These are phyloP conservation scores for Metaphire vulgaris DNA, from an alignment of 1,140 invertebrate genomes.

Conservation along the genomic window DNA sequence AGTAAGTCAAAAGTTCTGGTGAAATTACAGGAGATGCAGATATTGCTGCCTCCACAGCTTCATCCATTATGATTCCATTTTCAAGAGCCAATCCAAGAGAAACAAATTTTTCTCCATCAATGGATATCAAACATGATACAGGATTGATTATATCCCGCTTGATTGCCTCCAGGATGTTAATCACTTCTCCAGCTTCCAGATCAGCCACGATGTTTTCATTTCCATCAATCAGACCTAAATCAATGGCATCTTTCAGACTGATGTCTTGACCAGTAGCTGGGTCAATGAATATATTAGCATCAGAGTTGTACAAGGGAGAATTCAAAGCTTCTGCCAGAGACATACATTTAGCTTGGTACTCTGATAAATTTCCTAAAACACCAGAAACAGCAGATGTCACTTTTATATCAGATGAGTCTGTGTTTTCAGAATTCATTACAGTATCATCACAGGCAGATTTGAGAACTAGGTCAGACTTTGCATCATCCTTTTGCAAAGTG, in stretches of 20 bases:
- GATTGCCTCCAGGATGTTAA: conserved; percentile 77
- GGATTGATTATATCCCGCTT: conserved; percentile 67
- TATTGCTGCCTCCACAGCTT: background rate
- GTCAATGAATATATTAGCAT: conserved; percentile 19
- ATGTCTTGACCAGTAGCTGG: conserved; percentile 30
- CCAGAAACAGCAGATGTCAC: no score
- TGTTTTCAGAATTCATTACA: no score
- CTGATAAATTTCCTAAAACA: no score
- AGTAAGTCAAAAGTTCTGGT: background rate
- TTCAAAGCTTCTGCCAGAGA: conserved; percentile 14
- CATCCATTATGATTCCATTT: conserved; percentile 10
- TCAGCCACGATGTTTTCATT: conserved; percentile 66
- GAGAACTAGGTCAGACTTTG: no score
- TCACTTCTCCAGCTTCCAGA: conserved; percentile 68
- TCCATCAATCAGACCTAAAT: conserved; percentile 41
- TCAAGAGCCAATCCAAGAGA: conserved; percentile 13
- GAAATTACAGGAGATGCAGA: no score
- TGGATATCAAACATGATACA: conserved; percentile 61
- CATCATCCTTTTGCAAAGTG: no score
- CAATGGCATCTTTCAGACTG: conserved; percentile 40
- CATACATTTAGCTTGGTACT: background rate
- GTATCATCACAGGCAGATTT: no score
- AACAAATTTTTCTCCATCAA: conserved; percentile 9
- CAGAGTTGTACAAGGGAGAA: background rate
- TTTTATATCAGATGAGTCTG: no score